These are phyloP conservation scores for Acromyrmex charruanus DNA, from an alignment of 1,140 invertebrate species.

Conservation along the genomic window DNA sequence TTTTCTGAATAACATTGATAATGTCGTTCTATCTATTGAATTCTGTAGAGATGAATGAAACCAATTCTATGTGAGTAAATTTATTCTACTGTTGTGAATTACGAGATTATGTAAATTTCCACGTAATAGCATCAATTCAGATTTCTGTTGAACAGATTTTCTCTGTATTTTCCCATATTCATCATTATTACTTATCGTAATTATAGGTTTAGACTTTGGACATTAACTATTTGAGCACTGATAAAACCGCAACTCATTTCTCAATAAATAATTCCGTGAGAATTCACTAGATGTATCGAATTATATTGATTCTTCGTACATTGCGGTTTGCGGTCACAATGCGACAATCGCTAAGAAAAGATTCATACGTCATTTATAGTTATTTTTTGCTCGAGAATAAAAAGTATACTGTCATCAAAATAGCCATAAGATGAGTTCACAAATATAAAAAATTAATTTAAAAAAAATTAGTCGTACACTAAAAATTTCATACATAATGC, in stretches of 20 bases:
- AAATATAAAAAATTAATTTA: not conserved
- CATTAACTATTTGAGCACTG: constrained; percentile 2
- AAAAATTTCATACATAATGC: not conserved
- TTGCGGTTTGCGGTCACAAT: constrained; percentile 35
- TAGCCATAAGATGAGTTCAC: not conserved
- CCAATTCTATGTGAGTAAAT: not conserved
- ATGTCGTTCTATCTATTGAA: not conserved
- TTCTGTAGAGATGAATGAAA: not conserved
- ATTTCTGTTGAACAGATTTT: constrained; percentile 1
- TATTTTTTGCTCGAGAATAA: constrained; percentile 10
- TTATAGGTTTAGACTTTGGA: constrained; percentile 29
- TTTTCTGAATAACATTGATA: not conserved
- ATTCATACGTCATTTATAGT: not conserved
- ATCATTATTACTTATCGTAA: constrained; percentile 25
- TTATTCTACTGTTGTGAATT: not conserved
- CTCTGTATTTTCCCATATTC: not conserved
- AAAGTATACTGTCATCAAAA: constrained; percentile 1
- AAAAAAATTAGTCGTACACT: not conserved
- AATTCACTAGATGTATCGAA: not conserved
- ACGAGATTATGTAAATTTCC: constrained; percentile 31
- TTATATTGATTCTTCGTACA: constrained; percentile 6
- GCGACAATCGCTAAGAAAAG: constrained; percentile 27
- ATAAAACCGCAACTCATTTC: constrained; percentile 25
- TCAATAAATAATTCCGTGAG: not conserved
- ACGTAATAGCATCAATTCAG: not conserved